Base-by-base conservation (phyloP, 1,140 invertebrate species). In the Hestina assimilis region DNA sequence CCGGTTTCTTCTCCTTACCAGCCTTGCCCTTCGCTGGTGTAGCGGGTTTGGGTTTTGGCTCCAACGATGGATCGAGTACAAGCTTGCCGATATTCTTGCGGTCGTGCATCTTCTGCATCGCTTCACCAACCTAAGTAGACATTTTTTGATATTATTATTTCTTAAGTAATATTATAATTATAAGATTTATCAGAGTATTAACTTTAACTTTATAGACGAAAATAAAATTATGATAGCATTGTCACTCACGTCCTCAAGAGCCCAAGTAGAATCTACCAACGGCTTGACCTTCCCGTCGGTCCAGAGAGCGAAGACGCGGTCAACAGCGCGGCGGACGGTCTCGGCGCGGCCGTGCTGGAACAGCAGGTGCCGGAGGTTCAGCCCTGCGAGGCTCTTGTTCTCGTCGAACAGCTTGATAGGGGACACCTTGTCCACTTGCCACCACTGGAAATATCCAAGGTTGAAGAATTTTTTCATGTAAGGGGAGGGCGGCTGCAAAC, bases 61-160 rank as follows among this genome's bases (percentile, higher is more conserved):
- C 94, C 70, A 94, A 69, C 21, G 91, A 92, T 14, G 95, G 95
- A 80, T 96, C 95, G 43, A 97, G 81, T 15, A 97, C 91, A 9
- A 97, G 92, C 89, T 97, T 97, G 8, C 96, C 96, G 74, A 97
- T 92, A 83, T 97, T 97, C 83, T 96, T 96, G 68, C 95, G 92
- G 69, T 97, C 95, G 80, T 97, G 95, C 92, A 97, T 94, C 80
- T 95, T 96, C 84, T 96, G 95, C 95, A 97, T 97, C 0, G 95
- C 96, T 67, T 97, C 95, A 19, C 92, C 91, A 12, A 96, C 93
- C 93, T 95, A 20, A 43, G 41, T 6, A 12, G 33, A 17, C 28
- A 26, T 6, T 9, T 28, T 28, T 28, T 1, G 2, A 28, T 9
- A 28, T 12, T 43, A 20, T 12, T 48, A 9, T 31, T 66, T 90